phyloP scores from a whole-genome alignment of 53 echinoderm and acorn worm species.

The Arbacia lixula region DNA sequence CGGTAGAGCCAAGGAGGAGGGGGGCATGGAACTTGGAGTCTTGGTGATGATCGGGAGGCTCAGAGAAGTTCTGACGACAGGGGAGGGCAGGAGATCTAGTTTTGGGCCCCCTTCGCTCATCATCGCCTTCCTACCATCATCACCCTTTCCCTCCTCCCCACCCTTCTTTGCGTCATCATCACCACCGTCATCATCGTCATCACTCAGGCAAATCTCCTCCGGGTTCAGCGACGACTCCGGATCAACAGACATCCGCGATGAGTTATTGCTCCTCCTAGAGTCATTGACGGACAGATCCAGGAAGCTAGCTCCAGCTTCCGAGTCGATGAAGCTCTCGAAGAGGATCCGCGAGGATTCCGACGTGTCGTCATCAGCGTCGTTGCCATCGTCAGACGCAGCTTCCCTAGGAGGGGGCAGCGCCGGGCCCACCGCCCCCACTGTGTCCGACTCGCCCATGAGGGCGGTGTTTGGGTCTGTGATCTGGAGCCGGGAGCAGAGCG shows the following conservation, averaged over 20 bases:
- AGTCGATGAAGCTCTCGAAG: constrained; percentile 54
- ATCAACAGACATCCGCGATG: constrained; percentile 45
- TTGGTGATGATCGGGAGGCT: constrained; percentile 40
- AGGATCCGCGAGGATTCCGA: constrained; percentile 54
- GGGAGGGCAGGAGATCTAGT: constrained; percentile 28
- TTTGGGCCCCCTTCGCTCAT: background rate
- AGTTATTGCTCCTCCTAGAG: constrained; percentile 40
- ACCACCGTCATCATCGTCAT: constrained; percentile 60
- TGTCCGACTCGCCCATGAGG: constrained; percentile 50
- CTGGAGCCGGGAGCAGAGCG: constrained; percentile 74
- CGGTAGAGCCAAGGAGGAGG: constrained; percentile 22
- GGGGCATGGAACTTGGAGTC: constrained; percentile 23
- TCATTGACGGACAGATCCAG: constrained; percentile 49
- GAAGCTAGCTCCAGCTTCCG: constrained; percentile 48
- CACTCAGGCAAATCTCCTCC: constrained; percentile 74
- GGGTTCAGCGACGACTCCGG: constrained; percentile 70
- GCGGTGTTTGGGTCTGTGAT: constrained; percentile 70
- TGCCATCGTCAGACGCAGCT: constrained; percentile 65
- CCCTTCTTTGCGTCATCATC: constrained; percentile 10
- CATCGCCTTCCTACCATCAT: background rate
- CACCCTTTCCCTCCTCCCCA: constrained; percentile 21
- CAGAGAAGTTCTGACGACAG: constrained; percentile 21
- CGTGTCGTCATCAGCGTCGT: constrained; percentile 73
- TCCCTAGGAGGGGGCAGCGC: constrained; percentile 53
- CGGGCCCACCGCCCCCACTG: constrained; percentile 37